Evolutionary conservation across 2,113 vertebrate species (phyloP), one percentile per base, ranked within the genome.

Genomic region (Struthio camelus): DNA sequence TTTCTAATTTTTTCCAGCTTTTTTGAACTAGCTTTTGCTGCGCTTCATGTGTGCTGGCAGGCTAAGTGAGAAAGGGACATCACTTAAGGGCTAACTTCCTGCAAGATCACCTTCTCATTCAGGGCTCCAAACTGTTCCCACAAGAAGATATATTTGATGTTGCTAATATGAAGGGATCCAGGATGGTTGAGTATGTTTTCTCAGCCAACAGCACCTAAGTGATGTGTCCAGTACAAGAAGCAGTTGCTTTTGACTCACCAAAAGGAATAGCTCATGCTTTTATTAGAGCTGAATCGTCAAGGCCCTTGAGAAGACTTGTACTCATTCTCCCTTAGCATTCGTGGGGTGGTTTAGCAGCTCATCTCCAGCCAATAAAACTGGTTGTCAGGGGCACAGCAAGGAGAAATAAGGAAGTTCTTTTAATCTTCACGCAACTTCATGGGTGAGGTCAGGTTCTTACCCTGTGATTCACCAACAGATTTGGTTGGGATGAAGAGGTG

Each of bases 371-470:
- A 78, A 62, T 70, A 85, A 73, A 90, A 80, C 79, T 93, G 48
- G 71, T 85, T 85, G 93, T 91, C 79, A 85, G 81, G 73, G 76
- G 34, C 53, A 93, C 51, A 72, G 84, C 30, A 78, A 80, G 66
- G 54, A 93, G 34, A 58, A 42, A 91, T 50, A 64, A 85, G 96
- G 93, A 97, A 91, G 87, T 93, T 90, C 67, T 90, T 96, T 91
- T 82, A 91, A 87, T 96, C 81, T 94, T 85, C 87, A 58, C 0
- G 2, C 22, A 90, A 36, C 75, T 96, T 85, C 51, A 46, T 96
- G 96, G 94, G 96, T 95, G 96, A 97, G 96, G 96, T 96, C 87
- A 95, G 96, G 94, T 95, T 95, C 90, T 96, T 95, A 78, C 83
- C 58, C 77, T 78, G 4, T 97, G 96, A 96, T 93, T 97, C 96